phyloP scores from a whole-genome alignment of 1,140 invertebrate species.

The Parasteatoda tepidariorum region DNA sequence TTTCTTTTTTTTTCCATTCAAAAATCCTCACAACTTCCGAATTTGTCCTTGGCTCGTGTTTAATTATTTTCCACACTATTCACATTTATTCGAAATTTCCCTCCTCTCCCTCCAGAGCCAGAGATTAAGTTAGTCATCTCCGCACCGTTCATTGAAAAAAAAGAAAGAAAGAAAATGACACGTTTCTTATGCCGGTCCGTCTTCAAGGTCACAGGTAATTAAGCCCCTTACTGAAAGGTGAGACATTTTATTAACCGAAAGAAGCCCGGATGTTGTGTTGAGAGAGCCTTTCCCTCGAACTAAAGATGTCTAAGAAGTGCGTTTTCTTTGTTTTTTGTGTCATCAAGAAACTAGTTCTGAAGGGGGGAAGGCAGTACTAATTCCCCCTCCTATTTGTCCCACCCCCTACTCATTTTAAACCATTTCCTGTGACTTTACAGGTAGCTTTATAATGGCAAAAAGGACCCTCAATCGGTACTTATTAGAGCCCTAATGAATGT shows the following conservation, averaged over 20 bases:
- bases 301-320: neutral
- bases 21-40: neutral
- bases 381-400: neutral
- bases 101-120: neutral
- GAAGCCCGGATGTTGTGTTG: constrained; percentile 24
- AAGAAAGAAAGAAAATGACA: constrained; percentile 22
- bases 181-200: constrained; percentile 3
- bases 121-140: neutral
- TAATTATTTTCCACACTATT: neutral
- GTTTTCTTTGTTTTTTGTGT: constrained; percentile 29
- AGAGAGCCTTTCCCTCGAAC: neutral
- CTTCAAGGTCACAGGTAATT: constrained; percentile 37
- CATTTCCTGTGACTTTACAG: constrained; percentile 44
- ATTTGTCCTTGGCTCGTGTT: neutral
- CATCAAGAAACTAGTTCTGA: constrained; percentile 32
- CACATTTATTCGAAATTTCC: too few relatives aligned
- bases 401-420: neutral
- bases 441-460: constrained; percentile 19
- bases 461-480: neutral
- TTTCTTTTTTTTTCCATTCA: neutral
- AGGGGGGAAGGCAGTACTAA: neutral
- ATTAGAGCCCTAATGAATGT: constrained; percentile 33
- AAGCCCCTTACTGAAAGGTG: constrained; percentile 37
- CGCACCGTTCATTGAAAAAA: neutral
- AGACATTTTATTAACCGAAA: constrained; percentile 44